phyloP scores from a whole-genome alignment of 2,797 vertebrate genomes.

The Rachycentron canadum region DNA sequence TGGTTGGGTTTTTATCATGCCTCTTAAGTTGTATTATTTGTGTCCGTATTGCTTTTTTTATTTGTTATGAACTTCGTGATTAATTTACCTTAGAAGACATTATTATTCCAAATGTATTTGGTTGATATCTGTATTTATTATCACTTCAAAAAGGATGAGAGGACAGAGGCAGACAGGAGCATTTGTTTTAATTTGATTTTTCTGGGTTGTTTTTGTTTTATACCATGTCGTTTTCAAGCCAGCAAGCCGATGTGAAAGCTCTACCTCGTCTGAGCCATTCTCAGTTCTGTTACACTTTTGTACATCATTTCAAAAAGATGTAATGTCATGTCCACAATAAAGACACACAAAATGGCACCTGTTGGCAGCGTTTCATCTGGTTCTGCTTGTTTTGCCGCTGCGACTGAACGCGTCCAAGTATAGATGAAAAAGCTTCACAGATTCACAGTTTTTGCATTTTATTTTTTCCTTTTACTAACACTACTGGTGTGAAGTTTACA shows the following conservation, averaged over 20 bases:
- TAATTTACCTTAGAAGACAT: slow-evolving; percentile 84
- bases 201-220: slow-evolving; percentile 74
- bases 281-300: slow-evolving; percentile 90
- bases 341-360: slow-evolving; percentile 83
- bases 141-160: slow-evolving; percentile 87
- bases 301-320: slow-evolving; percentile 90
- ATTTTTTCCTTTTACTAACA: slow-evolving; percentile 23
- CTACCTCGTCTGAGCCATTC: slow-evolving; percentile 95
- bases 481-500: slow-evolving; percentile 38
- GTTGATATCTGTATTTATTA: slow-evolving; percentile 94
- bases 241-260: slow-evolving; percentile 90
- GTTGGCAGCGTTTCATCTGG: slow-evolving; percentile 54
- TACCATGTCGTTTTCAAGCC: slow-evolving; percentile 89
- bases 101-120: slow-evolving; percentile 92
- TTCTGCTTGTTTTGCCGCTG: slow-evolving; percentile 40
- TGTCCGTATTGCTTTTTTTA: slow-evolving; percentile 73
- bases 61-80: slow-evolving; percentile 86
- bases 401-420: slow-evolving; percentile 55
- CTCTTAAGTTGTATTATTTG: slow-evolving; percentile 80
- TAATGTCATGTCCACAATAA: slow-evolving; percentile 95
- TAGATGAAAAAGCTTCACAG: slow-evolving; percentile 60
- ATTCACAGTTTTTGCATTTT: slow-evolving; percentile 24
- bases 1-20: slow-evolving; percentile 67
- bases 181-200: slow-evolving; percentile 79
- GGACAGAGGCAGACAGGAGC: slow-evolving; percentile 75